Base-by-base conservation (phyloP, 1,140 invertebrate genomes). In the Pissodes strobi region DNA sequence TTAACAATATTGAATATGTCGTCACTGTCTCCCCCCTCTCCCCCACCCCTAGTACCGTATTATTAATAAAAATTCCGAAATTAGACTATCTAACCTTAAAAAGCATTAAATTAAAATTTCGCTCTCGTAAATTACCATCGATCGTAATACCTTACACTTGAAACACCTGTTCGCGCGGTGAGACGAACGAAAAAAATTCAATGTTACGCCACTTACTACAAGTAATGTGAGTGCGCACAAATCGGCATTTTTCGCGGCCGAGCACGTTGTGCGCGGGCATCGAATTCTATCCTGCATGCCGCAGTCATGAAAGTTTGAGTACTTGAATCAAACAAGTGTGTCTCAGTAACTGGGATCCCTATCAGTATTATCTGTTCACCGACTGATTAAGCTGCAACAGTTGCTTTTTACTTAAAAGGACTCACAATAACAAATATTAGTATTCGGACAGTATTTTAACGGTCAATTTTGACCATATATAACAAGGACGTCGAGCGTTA, bases 251-350 rank as follows among this genome's bases (percentile, higher is more conserved):
- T 17, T 46, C 13, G 27, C 38, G 59, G 22, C 21, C 22, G 21
- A 64, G 30, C 62, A 64, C 62, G 30, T 64, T 56, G 51, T 64
- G 62, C 62, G 62, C 30, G 53, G 41, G 62, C 62, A 57, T 9
- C 25, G 27, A 21, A 34, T 39, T 57, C 18, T 10, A 12, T 23
- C 23, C n/a, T 38, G 10, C 62, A 64, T 27, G 62, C 34, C 27
- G 37, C 39, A 39, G 37, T 25, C 59, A 62, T 62, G 59, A 43
- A 62, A 52, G 25, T 9, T 52, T 46, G 37, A 43, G 59, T 53
- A 62, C 59, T 64, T 45, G 62, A 57, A 39, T 64, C 62, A 58
- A 57, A 64, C 62, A 64, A 64, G 62, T 64, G 62, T 64, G n/a
- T n/a, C 30, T 53, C 53, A 27, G 52, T 64, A 55, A 64, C 61